These are phyloP conservation scores for Willisornis vidua DNA, from an alignment of 2,113 vertebrate genomes.

Conservation along the genomic window DNA sequence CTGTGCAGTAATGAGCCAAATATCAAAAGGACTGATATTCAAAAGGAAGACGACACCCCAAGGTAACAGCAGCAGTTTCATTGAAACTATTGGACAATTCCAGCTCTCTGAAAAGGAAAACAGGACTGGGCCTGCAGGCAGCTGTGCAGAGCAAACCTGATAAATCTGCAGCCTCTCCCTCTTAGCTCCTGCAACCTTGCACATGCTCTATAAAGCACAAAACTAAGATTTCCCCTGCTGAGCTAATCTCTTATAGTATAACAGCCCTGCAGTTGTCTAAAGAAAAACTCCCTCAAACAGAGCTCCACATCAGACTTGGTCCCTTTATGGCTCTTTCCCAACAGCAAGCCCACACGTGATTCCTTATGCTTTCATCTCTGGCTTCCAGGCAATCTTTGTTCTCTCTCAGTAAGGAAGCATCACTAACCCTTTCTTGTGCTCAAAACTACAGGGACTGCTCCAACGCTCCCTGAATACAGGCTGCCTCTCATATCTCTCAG, in stretches of 20 bases:
- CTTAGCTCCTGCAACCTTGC: background rate
- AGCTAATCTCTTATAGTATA: constrained; percentile 9
- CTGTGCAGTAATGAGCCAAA: background rate
- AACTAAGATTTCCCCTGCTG: background rate
- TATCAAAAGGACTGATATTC: background rate
- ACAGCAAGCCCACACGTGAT: background rate
- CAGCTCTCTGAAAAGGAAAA: background rate
- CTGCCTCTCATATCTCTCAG: background rate
- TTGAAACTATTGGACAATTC: background rate
- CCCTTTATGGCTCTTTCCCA: background rate
- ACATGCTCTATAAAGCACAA: background rate
- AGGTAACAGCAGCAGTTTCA: background rate
- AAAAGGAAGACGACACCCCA: background rate
- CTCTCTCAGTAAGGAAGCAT: constrained; percentile 18
- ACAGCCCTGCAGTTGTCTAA: constrained; percentile 1
- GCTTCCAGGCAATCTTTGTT: constrained; percentile 30
- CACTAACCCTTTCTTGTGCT: constrained; percentile 1
- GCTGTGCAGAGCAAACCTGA: background rate
- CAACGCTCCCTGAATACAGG: background rate
- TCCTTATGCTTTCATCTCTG: background rate
- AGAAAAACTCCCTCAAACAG: constrained; percentile 1
- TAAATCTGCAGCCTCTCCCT: background rate
- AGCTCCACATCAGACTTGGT: background rate
- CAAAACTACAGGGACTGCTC: background rate
- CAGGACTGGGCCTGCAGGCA: background rate